Evolutionary conservation across 2,797 vertebrate species (phyloP).

Genomic region (Takifugu rubripes): DNA sequence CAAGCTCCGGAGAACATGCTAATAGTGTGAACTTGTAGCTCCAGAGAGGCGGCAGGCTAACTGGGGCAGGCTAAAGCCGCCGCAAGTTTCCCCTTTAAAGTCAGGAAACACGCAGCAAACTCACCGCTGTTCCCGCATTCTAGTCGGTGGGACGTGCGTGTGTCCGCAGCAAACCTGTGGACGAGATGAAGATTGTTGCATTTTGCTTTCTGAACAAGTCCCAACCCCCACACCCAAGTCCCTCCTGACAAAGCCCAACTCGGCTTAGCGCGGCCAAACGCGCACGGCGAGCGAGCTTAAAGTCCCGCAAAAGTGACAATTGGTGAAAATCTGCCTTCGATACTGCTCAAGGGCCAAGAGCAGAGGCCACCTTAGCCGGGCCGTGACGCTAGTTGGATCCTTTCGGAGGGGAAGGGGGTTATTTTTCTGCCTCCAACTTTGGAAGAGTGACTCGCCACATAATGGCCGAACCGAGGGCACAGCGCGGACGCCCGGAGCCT

Average conservation of each 20-base stretch:
- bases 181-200: conserved; percentile 14
- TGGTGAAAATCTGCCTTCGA: background rate
- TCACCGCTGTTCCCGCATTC: conserved; percentile 85
- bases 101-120: conserved; percentile 8
- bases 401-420: background rate
- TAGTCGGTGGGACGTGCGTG: conserved; percentile 37
- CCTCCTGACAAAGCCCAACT: conserved; percentile 71
- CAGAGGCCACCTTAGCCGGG: fast-evolving
- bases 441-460: conserved; percentile 52
- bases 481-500: conserved; percentile 8
- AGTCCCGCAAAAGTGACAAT: background rate
- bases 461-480: conserved; percentile 52
- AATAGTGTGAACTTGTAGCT: background rate
- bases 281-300: conserved; percentile 30
- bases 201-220: conserved; percentile 29
- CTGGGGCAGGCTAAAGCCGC: conserved; percentile 49
- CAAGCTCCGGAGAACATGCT: background rate
- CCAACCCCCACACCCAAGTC: conserved; percentile 74
- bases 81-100: conserved; percentile 19
- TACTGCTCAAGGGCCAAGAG: fast-evolving
- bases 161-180: conserved; percentile 60
- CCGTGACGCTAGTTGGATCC: fast-evolving
- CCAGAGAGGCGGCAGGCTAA: conserved; percentile 47
- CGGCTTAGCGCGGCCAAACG: conserved; percentile 61
- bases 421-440: conserved; percentile 25